Evolutionary conservation across 2,888 invertebrate species (phyloP), one percentile per base, ranked within the genome.

Genomic region (Notodonta dromedarius): DNA sequence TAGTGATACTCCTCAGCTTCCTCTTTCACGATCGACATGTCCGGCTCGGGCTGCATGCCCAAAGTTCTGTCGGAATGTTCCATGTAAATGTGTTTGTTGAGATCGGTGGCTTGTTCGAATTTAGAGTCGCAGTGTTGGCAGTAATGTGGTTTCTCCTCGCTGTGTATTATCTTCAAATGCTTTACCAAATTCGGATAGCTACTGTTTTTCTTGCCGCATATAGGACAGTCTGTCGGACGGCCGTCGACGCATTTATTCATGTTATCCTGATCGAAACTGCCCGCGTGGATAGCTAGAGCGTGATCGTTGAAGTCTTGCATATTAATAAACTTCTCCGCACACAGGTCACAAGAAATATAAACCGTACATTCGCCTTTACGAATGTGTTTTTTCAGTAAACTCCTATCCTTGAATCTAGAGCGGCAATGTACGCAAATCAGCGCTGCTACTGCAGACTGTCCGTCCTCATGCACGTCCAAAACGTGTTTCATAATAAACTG

Each of bases 71-170:
- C 93, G 40, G 94, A 94, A 74, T 95, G 95, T 39, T 94, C 93
- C 70, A 91, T 89, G 83, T 94, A 95, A 63, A 95, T 90, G 70
- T 95, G 95, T 65, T 94, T 94, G 63, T 95, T 94, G 0, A 95
- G 79, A 65, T 94, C 94, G 4, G 91, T 84, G 51, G 95, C 92
- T 67, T 94, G 93, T 65, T 93, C 87, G 73, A 94, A 95, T 71
- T 94, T 94, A 35, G 94, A 86, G 54, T 94, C 94, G 70, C 95
- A 95, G 61, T 95, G 94, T 63, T 94, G 94, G 70, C 95, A 95
- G 74, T 94, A 94, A 62, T 95, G 92, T 53, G 93, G 92, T 65
- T 84, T 91, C 56, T 94, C 94, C 69, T 93, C 91, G 51, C 88
- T 86, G 63, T 94, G 93, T 61, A 93, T 89, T 11, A 89, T 83